A percentile compares a stretch with the other conserved stretches of the same genome.
Evolutionary conservation across 1,140 invertebrate genomes (phyloP).

Genomic region (Caenorhabditis inopinata): DNA sequence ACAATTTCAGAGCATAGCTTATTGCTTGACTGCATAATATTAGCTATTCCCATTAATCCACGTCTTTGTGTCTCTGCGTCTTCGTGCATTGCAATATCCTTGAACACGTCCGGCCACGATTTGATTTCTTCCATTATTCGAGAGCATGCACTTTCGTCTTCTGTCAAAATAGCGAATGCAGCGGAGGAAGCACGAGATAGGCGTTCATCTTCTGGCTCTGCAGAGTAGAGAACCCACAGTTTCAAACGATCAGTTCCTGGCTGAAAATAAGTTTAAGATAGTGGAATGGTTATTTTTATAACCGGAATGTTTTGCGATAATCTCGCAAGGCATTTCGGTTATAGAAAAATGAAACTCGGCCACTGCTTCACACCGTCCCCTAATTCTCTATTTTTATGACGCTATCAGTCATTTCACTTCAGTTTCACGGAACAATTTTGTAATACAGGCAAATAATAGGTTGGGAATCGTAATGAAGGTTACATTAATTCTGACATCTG

Average conservation of each 20-base stretch:
- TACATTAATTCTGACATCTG: too few species aligned
- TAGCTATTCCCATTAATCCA: conserved; percentile 62
- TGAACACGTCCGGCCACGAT: conserved; percentile 53
- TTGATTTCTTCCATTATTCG: conserved; percentile 50
- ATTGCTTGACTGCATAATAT: conserved; percentile 59
- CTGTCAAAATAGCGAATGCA: conserved; percentile 62
- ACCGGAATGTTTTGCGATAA: too few species aligned
- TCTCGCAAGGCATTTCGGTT: too few species aligned
- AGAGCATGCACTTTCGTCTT: conserved; percentile 49
- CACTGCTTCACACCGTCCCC: too few species aligned
- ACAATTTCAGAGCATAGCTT: conserved; percentile 61
- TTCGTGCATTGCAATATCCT: conserved; percentile 54
- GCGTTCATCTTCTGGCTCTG: conserved; percentile 61
- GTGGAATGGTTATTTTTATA: too few species aligned
- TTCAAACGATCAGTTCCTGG: conserved; percentile 62
- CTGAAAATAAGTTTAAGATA: conserved; percentile 37
- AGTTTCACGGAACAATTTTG: too few species aligned
- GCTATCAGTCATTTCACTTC: too few species aligned
- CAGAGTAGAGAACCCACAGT: conserved; percentile 63
- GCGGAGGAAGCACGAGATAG: conserved; percentile 56
- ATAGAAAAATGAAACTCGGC: too few species aligned
- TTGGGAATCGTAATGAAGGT: too few species aligned
- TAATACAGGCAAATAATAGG: too few species aligned
- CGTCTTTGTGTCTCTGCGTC: conserved; percentile 57
- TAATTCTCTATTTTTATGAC: too few species aligned